These are phyloP conservation scores for Limnephilus lunatus DNA, from an alignment of 2,888 invertebrate species.

Conservation along the genomic window DNA sequence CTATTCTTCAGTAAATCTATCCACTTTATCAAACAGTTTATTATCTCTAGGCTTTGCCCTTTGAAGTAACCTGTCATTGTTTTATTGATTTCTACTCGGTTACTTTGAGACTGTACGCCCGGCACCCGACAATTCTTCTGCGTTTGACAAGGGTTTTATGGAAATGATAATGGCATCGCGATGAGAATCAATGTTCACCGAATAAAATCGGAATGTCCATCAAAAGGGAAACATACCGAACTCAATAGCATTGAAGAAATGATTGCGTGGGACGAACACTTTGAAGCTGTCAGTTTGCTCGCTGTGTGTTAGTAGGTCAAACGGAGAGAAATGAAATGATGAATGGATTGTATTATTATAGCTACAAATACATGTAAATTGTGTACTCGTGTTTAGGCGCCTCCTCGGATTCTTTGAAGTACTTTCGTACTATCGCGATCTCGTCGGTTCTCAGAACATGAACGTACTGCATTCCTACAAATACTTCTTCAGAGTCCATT, in stretches of 20 bases:
- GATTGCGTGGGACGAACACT: background rate
- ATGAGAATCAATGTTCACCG: background rate
- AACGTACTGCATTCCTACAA: background rate
- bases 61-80: background rate
- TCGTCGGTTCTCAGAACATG: background rate
- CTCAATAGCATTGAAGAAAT: background rate
- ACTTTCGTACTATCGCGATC: background rate
- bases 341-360: background rate
- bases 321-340: background rate
- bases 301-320: background rate
- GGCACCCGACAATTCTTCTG: background rate
- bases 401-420: background rate
- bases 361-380: background rate
- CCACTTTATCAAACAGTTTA: slow-evolving; percentile 16
- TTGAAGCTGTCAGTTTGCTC: background rate
- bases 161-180: background rate
- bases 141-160: background rate
- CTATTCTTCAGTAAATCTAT: background rate
- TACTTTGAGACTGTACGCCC: background rate
- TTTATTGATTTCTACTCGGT: background rate
- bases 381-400: background rate
- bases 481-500: background rate
- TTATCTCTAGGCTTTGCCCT: background rate
- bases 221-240: background rate
- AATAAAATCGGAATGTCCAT: background rate